Conservation (phyloP, 2,797 vertebrate genomes). For the Aplochiton taeniatus region DNA sequence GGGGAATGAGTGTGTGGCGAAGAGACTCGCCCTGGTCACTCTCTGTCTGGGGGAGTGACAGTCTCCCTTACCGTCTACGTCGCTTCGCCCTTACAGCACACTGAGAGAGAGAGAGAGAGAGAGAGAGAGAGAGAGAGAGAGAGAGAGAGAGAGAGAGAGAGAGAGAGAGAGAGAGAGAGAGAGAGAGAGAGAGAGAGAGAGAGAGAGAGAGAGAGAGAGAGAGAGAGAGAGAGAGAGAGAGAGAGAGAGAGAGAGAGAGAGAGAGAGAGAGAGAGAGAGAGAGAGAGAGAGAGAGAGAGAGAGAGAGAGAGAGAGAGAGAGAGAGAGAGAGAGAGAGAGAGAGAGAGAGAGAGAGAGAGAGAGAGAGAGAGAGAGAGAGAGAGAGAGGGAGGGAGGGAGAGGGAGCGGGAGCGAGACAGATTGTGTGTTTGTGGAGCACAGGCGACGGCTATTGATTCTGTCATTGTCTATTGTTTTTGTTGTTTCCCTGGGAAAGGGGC, state of each 20-base stretch:
- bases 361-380: conserved; percentile 39
- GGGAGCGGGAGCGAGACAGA: conserved; percentile 18
- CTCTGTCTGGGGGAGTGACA: conserved; percentile 53
- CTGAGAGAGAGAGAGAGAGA: conserved; percentile 25
- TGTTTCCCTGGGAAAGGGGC: conserved; percentile 59
- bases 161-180: conserved; percentile 32
- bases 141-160: conserved; percentile 12
- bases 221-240: conserved; percentile 24
- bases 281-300: conserved; percentile 6
- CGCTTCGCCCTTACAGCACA: conserved; percentile 32
- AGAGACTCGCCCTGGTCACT: conserved; percentile 36
- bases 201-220: conserved; percentile 23
- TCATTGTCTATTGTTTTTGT: conserved; percentile 70
- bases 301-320: conserved; percentile 13
- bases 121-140: conserved; percentile 25
- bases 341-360: conserved; percentile 32
- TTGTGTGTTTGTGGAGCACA: conserved; percentile 61
- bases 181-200: conserved; percentile 5
- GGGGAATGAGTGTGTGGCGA: conserved; percentile 31
- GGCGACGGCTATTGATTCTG: conserved; percentile 71
- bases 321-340: conserved; percentile 29
- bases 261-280: conserved; percentile 31
- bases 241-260: conserved; percentile 14
- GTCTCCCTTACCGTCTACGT: conserved; percentile 55
- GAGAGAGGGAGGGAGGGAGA: not conserved